These are phyloP conservation scores for Actenoides lindsayi DNA, from an alignment of 2,113 vertebrate genomes.

Conservation along the genomic window DNA sequence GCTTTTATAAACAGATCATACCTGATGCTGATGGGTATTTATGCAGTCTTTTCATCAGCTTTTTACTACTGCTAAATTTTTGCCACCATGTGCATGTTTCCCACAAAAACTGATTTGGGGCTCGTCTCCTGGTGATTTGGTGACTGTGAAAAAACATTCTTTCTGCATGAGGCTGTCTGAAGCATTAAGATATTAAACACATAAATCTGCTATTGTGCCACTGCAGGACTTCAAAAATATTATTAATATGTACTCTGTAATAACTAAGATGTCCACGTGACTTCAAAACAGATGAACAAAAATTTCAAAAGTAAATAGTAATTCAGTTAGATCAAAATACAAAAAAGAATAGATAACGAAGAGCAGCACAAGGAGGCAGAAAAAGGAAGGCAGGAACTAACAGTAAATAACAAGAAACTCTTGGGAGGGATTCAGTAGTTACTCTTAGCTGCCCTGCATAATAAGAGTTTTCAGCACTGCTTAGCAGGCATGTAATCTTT, in stretches of 20 bases:
- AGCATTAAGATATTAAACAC: background rate
- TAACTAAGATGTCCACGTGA: background rate
- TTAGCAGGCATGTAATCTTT: background rate
- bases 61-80: background rate
- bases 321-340: background rate
- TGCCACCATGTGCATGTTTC: background rate
- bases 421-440: background rate
- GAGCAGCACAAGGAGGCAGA: background rate
- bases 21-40: background rate
- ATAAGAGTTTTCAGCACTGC: background rate
- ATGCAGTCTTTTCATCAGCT: background rate
- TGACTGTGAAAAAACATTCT: background rate
- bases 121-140: background rate
- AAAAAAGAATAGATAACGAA: background rate
- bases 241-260: background rate
- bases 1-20: background rate
- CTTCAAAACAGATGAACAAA: background rate
- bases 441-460: background rate
- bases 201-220: background rate
- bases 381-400: background rate
- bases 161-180: background rate
- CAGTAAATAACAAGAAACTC: background rate
- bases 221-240: background rate
- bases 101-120: background rate
- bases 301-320: slow-evolving; percentile 1